Conservation (phyloP, 1,140 invertebrate genomes). For the Branchinecta lindahli region DNA sequence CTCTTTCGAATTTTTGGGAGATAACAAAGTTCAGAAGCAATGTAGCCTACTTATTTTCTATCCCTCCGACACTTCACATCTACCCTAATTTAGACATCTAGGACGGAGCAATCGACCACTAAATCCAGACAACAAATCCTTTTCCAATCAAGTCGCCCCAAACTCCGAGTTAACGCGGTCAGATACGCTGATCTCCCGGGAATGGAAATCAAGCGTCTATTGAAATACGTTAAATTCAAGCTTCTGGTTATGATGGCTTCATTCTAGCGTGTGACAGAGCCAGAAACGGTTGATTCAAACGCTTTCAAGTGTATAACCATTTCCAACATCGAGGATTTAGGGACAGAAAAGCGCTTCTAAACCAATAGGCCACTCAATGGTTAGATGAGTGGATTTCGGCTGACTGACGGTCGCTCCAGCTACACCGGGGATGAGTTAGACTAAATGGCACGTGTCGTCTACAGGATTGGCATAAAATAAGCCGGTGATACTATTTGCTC, state of each 20-base stretch:
- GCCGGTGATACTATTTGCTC: conserved; percentile 3
- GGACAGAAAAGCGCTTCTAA: neutral
- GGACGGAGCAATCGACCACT: neutral
- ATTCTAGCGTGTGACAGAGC: neutral
- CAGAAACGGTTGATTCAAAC: neutral
- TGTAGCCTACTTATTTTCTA: no score
- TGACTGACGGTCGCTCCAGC: neutral
- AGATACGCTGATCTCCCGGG: neutral
- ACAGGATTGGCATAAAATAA: neutral
- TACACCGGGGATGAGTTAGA: neutral
- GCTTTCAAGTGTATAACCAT: neutral
- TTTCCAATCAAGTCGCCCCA: neutral
- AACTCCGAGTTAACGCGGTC: neutral
- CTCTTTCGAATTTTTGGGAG: no score
- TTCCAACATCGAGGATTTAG: neutral
- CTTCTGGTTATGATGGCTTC: conserved; percentile 10
- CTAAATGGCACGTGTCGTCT: neutral
- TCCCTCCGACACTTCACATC: no score
- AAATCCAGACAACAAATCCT: neutral
- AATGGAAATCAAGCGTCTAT: neutral
- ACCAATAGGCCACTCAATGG: neutral
- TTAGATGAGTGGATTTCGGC: neutral
- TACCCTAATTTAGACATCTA: no score
- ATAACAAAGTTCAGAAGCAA: no score
- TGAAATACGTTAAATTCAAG: conserved; percentile 2